A percentile compares a stretch with the other conserved stretches of the same genome.
Evolutionary conservation across 2,888 invertebrate species (phyloP).

Genomic region (Drosophila eohydei): DNA sequence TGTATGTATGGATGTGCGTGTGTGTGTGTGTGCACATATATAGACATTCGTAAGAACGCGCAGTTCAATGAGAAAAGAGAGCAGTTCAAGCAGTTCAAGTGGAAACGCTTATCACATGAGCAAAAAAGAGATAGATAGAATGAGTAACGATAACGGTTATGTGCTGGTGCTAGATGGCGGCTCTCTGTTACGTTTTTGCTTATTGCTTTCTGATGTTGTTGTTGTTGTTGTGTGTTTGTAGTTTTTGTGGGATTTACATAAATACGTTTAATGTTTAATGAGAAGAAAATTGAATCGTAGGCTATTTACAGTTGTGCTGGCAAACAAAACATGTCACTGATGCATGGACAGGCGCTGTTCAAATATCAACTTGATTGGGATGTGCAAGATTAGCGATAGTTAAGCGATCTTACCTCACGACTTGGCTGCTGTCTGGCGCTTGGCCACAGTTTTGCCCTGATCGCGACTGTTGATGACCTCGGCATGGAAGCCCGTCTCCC

Average conservation of each 20-base stretch:
- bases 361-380: not conserved
- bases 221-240: conserved; percentile 29
- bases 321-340: conserved; percentile 50
- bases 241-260: conserved; percentile 65
- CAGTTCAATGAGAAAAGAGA: conserved; percentile 49
- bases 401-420: conserved; percentile 46
- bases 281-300: conserved; percentile 67
- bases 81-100: conserved; percentile 61
- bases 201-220: conserved; percentile 28
- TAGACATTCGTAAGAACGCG: conserved; percentile 46
- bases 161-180: conserved; percentile 42
- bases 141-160: conserved; percentile 27
- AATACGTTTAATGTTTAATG: conserved; percentile 77
- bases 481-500: conserved; percentile 92
- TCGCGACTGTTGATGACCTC: conserved; percentile 89
- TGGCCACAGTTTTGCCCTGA: conserved; percentile 82
- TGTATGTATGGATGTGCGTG: conserved; percentile 21
- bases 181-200: conserved; percentile 32
- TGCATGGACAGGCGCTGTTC: conserved; percentile 14
- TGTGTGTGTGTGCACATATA: not conserved
- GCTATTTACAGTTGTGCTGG: conserved; percentile 76
- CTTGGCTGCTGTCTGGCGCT: conserved; percentile 76
- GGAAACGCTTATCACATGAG: conserved; percentile 75
- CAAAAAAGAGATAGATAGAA: conserved; percentile 46
- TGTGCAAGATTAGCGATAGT: too few relatives aligned